A percentile compares a stretch with the other conserved stretches of the same genome.
These are phyloP conservation scores for Eremobia ochroleuca DNA, from an alignment of 2,888 invertebrate genomes.

Conservation along the genomic window DNA sequence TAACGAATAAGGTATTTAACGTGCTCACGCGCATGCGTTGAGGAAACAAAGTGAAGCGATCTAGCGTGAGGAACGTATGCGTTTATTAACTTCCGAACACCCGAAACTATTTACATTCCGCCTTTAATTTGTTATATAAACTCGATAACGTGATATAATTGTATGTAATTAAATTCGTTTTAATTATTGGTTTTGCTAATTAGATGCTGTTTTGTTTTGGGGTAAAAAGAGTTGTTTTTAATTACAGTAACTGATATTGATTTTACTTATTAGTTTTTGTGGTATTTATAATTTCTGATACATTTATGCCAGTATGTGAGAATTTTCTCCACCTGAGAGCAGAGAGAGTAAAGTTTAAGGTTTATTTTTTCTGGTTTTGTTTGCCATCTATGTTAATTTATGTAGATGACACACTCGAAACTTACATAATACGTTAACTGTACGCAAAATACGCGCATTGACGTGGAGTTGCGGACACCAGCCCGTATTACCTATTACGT, in stretches of 20 bases:
- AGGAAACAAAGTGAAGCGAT: constrained; percentile 49
- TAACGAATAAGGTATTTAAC: constrained; percentile 48
- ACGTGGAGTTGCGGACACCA: no score
- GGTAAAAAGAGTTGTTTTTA: background rate
- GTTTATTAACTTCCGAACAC: constrained; percentile 55
- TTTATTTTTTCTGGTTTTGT: background rate
- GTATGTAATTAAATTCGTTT: constrained; percentile 38
- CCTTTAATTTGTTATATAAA: constrained; percentile 61
- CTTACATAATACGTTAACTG: background rate
- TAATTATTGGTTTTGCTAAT: constrained; percentile 13
- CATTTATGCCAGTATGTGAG: background rate
- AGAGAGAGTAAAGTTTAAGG: background rate
- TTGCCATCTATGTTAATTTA: background rate
- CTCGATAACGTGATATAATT: constrained; percentile 64
- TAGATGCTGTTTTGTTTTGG: constrained; percentile 3
- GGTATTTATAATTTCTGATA: background rate
- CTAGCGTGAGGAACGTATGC: constrained; percentile 64
- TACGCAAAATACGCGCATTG: no score
- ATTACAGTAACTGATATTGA: background rate
- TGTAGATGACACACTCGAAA: background rate
- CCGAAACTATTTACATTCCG: constrained; percentile 50
- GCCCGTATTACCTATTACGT: background rate
- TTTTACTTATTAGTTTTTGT: background rate
- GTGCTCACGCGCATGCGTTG: constrained; percentile 49
- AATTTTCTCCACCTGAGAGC: no score